phyloP scores from a whole-genome alignment of 2,113 vertebrate species.

The Podocnemis expansa region DNA sequence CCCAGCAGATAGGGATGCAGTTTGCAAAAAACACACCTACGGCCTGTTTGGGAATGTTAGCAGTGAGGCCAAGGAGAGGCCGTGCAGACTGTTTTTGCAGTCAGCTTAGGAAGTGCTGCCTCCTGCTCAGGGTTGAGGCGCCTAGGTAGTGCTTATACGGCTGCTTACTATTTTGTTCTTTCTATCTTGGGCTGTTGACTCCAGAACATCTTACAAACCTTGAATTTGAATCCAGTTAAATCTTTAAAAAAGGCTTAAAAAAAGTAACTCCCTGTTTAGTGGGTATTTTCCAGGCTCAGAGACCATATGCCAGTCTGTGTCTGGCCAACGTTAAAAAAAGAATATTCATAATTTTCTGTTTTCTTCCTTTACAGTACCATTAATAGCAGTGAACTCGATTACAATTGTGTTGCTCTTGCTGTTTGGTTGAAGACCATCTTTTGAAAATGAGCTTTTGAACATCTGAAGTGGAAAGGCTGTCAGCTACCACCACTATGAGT shows the following conservation, averaged over 20 bases:
- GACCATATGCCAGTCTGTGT: neutral
- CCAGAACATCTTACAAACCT: neutral
- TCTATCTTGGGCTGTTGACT: neutral
- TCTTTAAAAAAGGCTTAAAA: neutral
- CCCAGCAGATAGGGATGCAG: too few species aligned
- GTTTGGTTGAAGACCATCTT: constrained; percentile 83
- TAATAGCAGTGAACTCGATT: constrained; percentile 91
- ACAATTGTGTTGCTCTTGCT: constrained; percentile 90
- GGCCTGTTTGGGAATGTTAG: too few species aligned
- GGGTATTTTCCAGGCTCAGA: neutral
- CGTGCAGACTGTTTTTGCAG: accelerated
- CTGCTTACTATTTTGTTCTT: neutral
- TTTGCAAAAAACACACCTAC: too few species aligned
- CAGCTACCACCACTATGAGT: constrained; percentile 17
- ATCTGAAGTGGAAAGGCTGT: constrained; percentile 49
- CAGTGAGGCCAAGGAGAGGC: neutral
- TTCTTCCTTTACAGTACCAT: constrained; percentile 83
- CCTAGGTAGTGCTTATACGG: accelerated
- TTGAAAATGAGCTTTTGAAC: neutral
- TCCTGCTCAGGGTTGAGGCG: neutral
- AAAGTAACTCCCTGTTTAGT: neutral
- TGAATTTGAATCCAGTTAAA: neutral
- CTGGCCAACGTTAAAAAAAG: neutral
- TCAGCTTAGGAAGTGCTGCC: neutral
- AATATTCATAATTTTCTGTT: neutral